Percentiles rank a stretch among this genome's conserved stretches.
Evolutionary conservation across 2,797 vertebrate species (phyloP).

Genomic region (Danio tinwini): DNA sequence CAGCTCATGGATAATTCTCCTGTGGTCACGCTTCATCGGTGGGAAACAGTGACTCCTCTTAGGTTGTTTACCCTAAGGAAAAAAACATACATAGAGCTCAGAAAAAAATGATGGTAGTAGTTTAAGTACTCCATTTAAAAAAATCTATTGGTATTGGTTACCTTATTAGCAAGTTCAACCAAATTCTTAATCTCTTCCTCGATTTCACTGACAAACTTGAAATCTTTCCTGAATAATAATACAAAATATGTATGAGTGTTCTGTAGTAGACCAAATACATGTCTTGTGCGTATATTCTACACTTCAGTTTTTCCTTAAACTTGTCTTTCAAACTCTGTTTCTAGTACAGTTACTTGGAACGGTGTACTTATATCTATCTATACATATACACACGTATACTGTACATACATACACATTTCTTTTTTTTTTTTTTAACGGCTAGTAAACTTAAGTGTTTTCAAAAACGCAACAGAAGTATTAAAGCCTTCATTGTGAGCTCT

Average conservation of each 20-base stretch:
- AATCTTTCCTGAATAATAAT: conserved; percentile 86
- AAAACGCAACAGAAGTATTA: not conserved
- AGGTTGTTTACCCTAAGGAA: conserved; percentile 86
- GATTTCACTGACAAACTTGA: conserved; percentile 94
- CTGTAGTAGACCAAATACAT: conserved; percentile 24
- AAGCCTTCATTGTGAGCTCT: not conserved
- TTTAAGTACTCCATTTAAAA: not conserved
- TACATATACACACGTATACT: no score
- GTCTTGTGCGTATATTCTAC: not conserved
- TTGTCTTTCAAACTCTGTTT: conserved; percentile 5
- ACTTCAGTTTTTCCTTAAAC: not conserved
- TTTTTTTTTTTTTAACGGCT: no score
- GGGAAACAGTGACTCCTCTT: conserved; percentile 94
- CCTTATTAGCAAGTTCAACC: conserved; percentile 93
- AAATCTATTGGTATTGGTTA: conserved; percentile 62
- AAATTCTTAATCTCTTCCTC: conserved; percentile 94
- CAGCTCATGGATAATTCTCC: conserved; percentile 93
- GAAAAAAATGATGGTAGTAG: not conserved
- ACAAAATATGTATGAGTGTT: not conserved
- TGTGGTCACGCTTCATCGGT: conserved; percentile 96
- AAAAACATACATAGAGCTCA: conserved; percentile 1
- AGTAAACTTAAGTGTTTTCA: not conserved
- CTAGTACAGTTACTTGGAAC: not conserved
- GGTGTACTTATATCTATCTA: no score
- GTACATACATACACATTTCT: no score